These are phyloP conservation scores for Drosophila littoralis DNA, from an alignment of 1,140 invertebrate genomes.

Conservation along the genomic window DNA sequence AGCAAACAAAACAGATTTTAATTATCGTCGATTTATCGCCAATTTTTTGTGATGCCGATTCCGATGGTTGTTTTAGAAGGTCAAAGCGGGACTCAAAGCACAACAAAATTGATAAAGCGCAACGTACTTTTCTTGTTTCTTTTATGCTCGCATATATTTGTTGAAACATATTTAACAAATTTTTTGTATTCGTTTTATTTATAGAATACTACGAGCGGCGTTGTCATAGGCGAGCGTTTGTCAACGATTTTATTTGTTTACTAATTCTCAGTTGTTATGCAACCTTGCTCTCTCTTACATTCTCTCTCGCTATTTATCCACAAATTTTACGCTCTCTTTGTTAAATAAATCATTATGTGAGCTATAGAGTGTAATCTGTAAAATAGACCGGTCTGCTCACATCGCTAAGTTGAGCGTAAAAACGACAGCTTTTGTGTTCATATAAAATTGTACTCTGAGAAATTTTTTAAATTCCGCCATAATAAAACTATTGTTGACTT, in stretches of 20 bases:
- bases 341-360: neutral
- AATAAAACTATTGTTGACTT: neutral
- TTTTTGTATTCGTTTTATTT: conserved; percentile 14
- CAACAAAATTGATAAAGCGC: conserved; percentile 36
- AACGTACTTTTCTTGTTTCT: neutral
- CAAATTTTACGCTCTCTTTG: neutral
- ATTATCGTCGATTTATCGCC: conserved; percentile 11
- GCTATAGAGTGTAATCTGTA: neutral
- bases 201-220: conserved; percentile 2
- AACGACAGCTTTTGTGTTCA: neutral
- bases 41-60: conserved; percentile 2
- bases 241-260: conserved; percentile 59
- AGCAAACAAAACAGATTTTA: conserved; percentile 5
- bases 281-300: conserved; percentile 19
- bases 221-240: conserved; percentile 23
- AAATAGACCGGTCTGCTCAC: neutral
- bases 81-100: conserved; percentile 3
- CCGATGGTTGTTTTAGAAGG: neutral
- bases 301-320: neutral
- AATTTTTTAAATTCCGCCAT: neutral
- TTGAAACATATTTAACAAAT: too few species aligned
- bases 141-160: neutral
- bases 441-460: conserved; percentile 3
- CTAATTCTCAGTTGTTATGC: conserved; percentile 47
- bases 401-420: conserved; percentile 26